Evolutionary conservation across 2,797 vertebrate genomes (phyloP).

Genomic region (Epinephelus coioides): DNA sequence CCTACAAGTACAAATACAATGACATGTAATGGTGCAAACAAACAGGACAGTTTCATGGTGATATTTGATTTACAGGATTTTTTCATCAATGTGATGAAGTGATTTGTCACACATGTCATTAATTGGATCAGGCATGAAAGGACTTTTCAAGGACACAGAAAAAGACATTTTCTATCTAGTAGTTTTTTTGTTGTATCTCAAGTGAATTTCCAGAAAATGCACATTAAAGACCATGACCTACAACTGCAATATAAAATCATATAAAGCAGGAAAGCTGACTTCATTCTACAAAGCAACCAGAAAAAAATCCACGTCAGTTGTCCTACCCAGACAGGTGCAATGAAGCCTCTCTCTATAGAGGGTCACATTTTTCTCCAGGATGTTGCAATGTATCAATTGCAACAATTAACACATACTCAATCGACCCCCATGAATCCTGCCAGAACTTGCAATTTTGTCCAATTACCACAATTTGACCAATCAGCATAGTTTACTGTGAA

Average conservation of each 20-base stretch:
- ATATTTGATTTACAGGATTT: not conserved
- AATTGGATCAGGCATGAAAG: not conserved
- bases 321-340: no score
- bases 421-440: no score
- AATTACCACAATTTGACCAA: no score
- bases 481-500: no score
- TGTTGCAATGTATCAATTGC: no score
- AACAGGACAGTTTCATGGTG: not conserved
- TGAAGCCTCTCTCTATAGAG: no score
- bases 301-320: no score
- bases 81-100: not conserved
- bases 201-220: not conserved
- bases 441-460: no score
- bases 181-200: not conserved
- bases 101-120: not conserved
- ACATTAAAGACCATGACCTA: not conserved
- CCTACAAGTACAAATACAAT: not conserved
- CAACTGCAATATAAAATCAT: not conserved
- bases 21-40: not conserved
- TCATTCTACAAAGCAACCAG: no score
- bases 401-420: no score
- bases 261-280: not conserved
- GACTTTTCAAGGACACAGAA: not conserved
- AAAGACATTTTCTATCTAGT: not conserved
- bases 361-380: no score